These are phyloP conservation scores for Ophiodon elongatus DNA, from an alignment of 2,113 vertebrate species.

Conservation along the genomic window DNA sequence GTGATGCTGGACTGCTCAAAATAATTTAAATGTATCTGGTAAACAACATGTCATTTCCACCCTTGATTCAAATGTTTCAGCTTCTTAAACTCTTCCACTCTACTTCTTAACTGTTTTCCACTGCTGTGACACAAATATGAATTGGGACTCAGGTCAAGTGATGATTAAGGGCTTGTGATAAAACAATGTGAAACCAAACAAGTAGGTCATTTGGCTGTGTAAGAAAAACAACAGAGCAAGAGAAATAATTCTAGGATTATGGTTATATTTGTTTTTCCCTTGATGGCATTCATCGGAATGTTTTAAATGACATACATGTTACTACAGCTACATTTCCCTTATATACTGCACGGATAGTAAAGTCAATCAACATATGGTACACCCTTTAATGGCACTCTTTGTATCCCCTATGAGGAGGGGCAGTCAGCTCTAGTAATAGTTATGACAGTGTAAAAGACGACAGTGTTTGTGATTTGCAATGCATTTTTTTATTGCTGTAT, in stretches of 20 bases:
- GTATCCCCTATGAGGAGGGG: not conserved
- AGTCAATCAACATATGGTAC: not conserved
- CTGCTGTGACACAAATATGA: not conserved
- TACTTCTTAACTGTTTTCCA: not conserved
- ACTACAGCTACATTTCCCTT: not conserved
- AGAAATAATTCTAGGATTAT: not conserved
- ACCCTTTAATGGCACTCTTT: not conserved
- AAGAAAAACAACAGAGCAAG: not conserved
- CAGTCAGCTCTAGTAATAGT: not conserved
- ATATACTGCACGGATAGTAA: not conserved
- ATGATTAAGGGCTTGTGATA: conserved; percentile 16
- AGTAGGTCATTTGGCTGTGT: not conserved
- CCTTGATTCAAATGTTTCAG: too few species aligned
- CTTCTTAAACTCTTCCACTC: not conserved
- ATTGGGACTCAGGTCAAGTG: not conserved
- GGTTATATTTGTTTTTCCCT: not conserved
- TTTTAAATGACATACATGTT: not conserved
- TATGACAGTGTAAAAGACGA: not conserved
- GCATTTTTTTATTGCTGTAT: not conserved
- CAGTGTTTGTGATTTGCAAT: not conserved
- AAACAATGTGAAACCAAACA: not conserved
- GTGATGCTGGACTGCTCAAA: not conserved
- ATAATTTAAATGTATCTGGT: conserved; percentile 5
- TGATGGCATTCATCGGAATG: not conserved
- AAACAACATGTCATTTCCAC: conserved; percentile 8